These are phyloP conservation scores for Girardinichthys multiradiatus DNA, from an alignment of 2,113 vertebrate species.

Conservation along the genomic window DNA sequence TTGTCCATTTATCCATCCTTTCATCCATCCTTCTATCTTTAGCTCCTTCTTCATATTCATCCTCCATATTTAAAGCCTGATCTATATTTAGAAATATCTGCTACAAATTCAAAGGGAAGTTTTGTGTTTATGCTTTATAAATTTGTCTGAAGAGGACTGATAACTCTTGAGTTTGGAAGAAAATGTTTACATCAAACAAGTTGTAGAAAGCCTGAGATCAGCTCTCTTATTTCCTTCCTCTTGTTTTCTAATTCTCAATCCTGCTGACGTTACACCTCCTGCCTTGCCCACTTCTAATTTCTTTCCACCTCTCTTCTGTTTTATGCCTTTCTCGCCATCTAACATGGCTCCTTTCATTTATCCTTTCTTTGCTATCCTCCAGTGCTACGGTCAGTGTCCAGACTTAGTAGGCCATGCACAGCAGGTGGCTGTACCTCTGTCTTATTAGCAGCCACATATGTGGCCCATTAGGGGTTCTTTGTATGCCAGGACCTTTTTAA, in stretches of 20 bases:
- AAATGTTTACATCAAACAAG: neutral
- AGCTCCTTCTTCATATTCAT: no score
- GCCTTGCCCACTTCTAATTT: constrained; percentile 17
- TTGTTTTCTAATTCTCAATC: constrained; percentile 12
- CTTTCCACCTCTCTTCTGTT: neutral
- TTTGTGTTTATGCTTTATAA: neutral
- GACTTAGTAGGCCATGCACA: constrained; percentile 62
- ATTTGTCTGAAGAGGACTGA: neutral
- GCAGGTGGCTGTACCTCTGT: constrained; percentile 64
- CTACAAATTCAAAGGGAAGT: neutral
- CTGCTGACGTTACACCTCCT: neutral
- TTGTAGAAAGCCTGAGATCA: neutral
- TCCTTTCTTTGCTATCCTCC: constrained; percentile 20
- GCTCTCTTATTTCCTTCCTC: constrained; percentile 14
- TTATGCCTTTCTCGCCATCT: constrained; percentile 12
- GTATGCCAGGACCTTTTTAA: constrained; percentile 66
- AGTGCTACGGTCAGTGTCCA: constrained; percentile 31
- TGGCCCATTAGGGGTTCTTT: constrained; percentile 69
- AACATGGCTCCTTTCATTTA: neutral
- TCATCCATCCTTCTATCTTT: no score
- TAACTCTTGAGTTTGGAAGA: neutral
- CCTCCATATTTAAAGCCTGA: no score
- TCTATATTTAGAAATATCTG: no score
- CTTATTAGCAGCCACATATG: constrained; percentile 73
- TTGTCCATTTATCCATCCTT: no score